A percentile compares a stretch with the other conserved stretches of the same genome.
Evolutionary conservation across 1,140 invertebrate genomes (phyloP).

Genomic region (Reticulitermes speratus): DNA sequence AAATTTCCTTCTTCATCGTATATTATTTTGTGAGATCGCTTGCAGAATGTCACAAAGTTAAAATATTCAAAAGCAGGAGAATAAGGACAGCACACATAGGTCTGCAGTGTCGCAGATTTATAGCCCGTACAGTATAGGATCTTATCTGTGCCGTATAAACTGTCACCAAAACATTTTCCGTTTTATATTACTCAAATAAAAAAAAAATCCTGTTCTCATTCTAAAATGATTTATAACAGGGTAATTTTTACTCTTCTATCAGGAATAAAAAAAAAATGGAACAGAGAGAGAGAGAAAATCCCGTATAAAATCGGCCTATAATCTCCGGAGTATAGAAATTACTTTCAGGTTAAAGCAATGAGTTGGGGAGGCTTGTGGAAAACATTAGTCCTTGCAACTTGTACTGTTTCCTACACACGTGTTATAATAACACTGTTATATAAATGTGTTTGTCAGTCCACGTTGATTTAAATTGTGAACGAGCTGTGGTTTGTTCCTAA

Average conservation of each 20-base stretch:
- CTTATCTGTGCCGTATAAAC: not conserved
- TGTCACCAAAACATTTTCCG: conserved; percentile 5
- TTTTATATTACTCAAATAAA: conserved; percentile 18
- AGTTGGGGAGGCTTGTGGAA: not conserved
- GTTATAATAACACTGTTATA: not conserved
- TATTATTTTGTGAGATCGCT: not conserved
- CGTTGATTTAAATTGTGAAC: conserved; percentile 1
- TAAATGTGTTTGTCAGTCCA: not conserved
- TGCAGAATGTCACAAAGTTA: not conserved
- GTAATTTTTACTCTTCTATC: conserved; percentile 7
- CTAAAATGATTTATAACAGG: not conserved
- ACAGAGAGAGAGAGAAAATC: not conserved
- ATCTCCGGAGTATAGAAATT: not conserved
- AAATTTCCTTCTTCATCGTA: not conserved
- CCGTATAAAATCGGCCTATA: not conserved
- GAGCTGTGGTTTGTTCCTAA: not conserved
- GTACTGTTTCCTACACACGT: not conserved
- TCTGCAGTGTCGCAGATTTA: conserved; percentile 1
- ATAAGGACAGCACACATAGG: not conserved
- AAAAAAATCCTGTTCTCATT: not conserved
- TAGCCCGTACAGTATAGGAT: not conserved
- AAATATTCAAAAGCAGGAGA: not conserved
- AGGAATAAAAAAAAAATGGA: not conserved
- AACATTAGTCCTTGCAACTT: not conserved
- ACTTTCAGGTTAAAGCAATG: not conserved